Evolutionary conservation across 2,888 invertebrate genomes (phyloP).

Genomic region (Agelastica alni): DNA sequence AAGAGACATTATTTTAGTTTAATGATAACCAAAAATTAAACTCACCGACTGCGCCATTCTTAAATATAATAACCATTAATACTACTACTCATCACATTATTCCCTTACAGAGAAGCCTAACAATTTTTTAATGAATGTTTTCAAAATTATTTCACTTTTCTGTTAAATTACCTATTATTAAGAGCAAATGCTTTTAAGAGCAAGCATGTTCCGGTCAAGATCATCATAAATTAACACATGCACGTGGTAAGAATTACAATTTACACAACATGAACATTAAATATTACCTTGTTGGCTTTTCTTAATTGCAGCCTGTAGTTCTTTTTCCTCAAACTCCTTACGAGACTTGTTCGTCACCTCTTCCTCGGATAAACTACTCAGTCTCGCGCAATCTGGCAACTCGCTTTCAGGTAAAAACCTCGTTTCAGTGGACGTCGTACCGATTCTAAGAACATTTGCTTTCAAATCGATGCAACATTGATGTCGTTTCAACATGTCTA

Average conservation of each 20-base stretch:
- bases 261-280: too few species aligned
- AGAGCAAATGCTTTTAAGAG: too few species aligned
- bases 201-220: too few species aligned
- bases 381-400: slow-evolving; percentile 78
- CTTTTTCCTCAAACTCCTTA: slow-evolving; percentile 68
- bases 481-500: slow-evolving; percentile 97
- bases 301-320: slow-evolving; percentile 72
- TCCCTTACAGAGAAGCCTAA: too few species aligned
- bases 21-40: slow-evolving; percentile 6
- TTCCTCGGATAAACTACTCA: slow-evolving; percentile 71
- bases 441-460: slow-evolving; percentile 84
- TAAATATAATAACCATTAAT: too few species aligned
- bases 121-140: too few species aligned
- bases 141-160: too few species aligned
- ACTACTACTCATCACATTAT: too few species aligned
- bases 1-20: slow-evolving; percentile 12
- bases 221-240: too few species aligned
- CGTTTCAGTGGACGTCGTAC: slow-evolving; percentile 92
- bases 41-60: too few species aligned
- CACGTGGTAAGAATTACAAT: too few species aligned
- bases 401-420: slow-evolving; percentile 79
- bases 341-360: slow-evolving; percentile 59
- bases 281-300: slow-evolving; percentile 60
- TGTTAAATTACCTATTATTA: too few species aligned
- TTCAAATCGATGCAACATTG: slow-evolving; percentile 88